phyloP scores from a whole-genome alignment of 2,113 vertebrate species.

The Natator depressus region DNA sequence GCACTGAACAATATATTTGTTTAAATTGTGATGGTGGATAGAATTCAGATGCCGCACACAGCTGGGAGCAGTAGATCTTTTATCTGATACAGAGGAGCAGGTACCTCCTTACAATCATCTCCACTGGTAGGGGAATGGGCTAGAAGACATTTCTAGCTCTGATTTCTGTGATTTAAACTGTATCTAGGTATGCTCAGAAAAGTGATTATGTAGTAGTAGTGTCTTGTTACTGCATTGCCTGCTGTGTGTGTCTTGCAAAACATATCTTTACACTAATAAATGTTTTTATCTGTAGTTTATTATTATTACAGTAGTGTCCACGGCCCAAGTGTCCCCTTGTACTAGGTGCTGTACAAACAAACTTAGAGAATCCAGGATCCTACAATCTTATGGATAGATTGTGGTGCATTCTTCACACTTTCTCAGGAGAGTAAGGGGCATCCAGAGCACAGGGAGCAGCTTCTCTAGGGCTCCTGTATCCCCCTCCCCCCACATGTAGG shows the following conservation, averaged over 20 bases:
- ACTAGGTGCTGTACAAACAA: neutral
- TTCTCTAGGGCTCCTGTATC: neutral
- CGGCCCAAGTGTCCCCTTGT: conserved; percentile 26
- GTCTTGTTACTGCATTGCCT: neutral
- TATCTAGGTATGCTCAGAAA: neutral
- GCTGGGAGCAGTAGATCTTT: neutral
- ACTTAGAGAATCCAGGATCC: neutral
- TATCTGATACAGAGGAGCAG: neutral
- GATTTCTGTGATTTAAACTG: neutral
- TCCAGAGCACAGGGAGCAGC: neutral
- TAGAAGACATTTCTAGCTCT: neutral
- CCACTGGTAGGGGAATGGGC: neutral
- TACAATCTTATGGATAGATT: neutral
- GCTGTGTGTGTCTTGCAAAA: neutral
- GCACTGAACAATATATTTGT: conserved; percentile 61
- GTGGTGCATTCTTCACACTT: neutral
- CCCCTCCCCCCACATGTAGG: neutral
- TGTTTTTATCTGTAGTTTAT: neutral
- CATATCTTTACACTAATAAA: neutral
- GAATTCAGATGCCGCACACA: conserved; percentile 34
- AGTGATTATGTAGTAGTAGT: neutral
- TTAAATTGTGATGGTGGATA: conserved; percentile 53
- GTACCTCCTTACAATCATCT: neutral
- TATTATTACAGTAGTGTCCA: neutral
- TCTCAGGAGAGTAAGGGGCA: neutral